Percentiles rank a stretch among this genome's conserved stretches.
These are phyloP conservation scores for Lophura nycthemera DNA, from an alignment of 2,113 vertebrate genomes.

Conservation along the genomic window DNA sequence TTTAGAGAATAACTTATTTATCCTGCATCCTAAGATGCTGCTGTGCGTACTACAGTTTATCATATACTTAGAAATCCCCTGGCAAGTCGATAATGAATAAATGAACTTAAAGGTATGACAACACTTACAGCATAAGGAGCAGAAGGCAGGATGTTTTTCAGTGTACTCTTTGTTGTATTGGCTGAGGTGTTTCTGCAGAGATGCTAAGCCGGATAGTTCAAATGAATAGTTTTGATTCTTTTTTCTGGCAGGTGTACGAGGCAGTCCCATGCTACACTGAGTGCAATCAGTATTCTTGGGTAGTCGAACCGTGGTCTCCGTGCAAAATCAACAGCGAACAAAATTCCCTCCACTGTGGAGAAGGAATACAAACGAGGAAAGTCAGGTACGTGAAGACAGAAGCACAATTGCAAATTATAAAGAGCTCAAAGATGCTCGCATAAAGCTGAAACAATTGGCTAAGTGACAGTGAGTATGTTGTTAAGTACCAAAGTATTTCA, in stretches of 20 bases:
- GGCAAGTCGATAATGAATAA: constrained; percentile 64
- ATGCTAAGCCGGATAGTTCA: constrained; percentile 1
- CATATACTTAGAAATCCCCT: constrained; percentile 56
- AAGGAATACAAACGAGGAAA: constrained; percentile 91
- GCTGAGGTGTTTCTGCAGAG: constrained; percentile 24
- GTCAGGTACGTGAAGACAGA: constrained; percentile 85
- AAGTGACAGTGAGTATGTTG: neutral
- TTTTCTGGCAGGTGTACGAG: constrained; percentile 89
- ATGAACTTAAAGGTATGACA: constrained; percentile 36
- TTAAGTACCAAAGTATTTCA: neutral
- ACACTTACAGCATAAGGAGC: neutral
- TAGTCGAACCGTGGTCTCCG: constrained; percentile 90
- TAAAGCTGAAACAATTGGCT: neutral
- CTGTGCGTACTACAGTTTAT: constrained; percentile 45
- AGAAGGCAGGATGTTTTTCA: neutral
- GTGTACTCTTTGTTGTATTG: neutral
- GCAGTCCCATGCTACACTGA: constrained; percentile 88
- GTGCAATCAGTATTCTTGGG: constrained; percentile 90
- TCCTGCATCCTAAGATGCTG: constrained; percentile 48
- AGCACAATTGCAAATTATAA: neutral
- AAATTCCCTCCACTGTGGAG: constrained; percentile 87
- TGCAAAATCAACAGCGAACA: constrained; percentile 91
- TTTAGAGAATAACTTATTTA: constrained; percentile 68
- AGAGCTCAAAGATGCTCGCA: neutral
- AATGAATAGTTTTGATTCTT: constrained; percentile 51